These are phyloP conservation scores for Ferrisia virgata DNA, from an alignment of 2,888 invertebrate species.

Conservation along the genomic window DNA sequence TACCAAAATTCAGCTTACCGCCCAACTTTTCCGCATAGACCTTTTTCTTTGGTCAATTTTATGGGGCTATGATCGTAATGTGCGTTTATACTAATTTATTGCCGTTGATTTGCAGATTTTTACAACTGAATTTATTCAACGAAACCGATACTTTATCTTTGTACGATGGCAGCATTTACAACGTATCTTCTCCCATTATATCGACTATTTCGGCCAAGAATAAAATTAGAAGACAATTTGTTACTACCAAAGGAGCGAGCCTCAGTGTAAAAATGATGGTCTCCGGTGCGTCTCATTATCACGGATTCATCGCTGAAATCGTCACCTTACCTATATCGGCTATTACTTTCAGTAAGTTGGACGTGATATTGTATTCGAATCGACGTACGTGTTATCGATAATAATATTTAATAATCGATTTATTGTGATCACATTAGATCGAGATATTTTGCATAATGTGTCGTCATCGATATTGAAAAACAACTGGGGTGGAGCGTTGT, in stretches of 20 bases:
- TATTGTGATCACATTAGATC: slow-evolving; percentile 60
- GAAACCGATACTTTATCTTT: slow-evolving; percentile 82
- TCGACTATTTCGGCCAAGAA: slow-evolving; percentile 70
- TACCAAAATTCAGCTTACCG: too few species aligned
- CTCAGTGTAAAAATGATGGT: slow-evolving; percentile 88
- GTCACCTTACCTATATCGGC: slow-evolving; percentile 90
- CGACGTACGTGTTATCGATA: too few species aligned
- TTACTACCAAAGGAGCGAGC: slow-evolving; percentile 72
- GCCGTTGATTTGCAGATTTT: slow-evolving; percentile 58
- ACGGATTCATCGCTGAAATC: slow-evolving; percentile 97
- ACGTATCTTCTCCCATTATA: slow-evolving; percentile 59
- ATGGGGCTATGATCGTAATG: too few species aligned
- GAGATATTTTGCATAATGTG: slow-evolving; percentile 86
- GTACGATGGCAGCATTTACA: slow-evolving; percentile 91
- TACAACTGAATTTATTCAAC: slow-evolving; percentile 90
- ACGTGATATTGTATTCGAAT: too few species aligned
- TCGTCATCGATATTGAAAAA: slow-evolving; percentile 74
- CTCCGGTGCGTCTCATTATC: slow-evolving; percentile 80
- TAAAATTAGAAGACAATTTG: slow-evolving; percentile 69
- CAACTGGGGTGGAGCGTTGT: slow-evolving; percentile 83
- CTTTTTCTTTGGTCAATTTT: neutral
- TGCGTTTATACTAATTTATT: neutral
- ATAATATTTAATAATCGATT: neutral
- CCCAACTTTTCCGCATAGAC: too few species aligned
- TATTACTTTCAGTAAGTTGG: slow-evolving; percentile 79